A percentile compares a stretch with the other conserved stretches of the same genome.
These are phyloP conservation scores for Perca flavescens DNA, from an alignment of 2,113 vertebrate species.

Conservation along the genomic window DNA sequence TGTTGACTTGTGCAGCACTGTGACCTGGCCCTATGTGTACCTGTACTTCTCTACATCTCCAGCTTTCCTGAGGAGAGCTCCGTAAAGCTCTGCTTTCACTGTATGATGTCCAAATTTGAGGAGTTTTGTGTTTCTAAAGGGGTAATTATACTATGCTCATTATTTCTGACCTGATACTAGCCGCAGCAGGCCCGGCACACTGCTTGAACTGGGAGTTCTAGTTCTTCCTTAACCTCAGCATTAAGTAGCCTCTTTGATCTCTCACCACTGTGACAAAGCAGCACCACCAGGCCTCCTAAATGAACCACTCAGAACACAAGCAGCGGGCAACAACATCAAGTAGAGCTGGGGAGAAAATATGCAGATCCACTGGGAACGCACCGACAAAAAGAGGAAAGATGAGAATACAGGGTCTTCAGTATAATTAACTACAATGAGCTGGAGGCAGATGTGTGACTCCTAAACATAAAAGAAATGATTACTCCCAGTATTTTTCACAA, in stretches of 20 bases:
- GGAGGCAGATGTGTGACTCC: conserved; percentile 69
- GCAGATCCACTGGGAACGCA: conserved; percentile 61
- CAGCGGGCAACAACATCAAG: conserved; percentile 67
- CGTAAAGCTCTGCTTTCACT: conserved; percentile 28
- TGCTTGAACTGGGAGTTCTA: conserved; percentile 60
- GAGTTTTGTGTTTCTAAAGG: conserved; percentile 64
- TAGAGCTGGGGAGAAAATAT: conserved; percentile 65
- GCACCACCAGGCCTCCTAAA: conserved; percentile 71
- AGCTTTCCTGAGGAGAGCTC: conserved; percentile 33
- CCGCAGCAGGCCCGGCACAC: conserved; percentile 49
- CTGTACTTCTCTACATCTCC: conserved; percentile 45
- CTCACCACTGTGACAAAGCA: conserved; percentile 75
- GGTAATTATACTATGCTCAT: conserved; percentile 71
- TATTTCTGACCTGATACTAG: conserved; percentile 66
- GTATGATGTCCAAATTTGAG: conserved; percentile 50
- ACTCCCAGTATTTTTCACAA: conserved; percentile 63
- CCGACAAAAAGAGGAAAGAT: conserved; percentile 24
- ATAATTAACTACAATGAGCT: conserved; percentile 77
- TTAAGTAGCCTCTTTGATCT: conserved; percentile 80
- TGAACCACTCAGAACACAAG: conserved; percentile 72
- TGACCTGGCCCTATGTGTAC: conserved; percentile 54
- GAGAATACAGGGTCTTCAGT: conserved; percentile 60
- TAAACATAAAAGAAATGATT: conserved; percentile 71
- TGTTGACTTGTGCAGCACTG: conserved; percentile 56
- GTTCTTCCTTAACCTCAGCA: conserved; percentile 69